phyloP scores from a whole-genome alignment of 2,797 vertebrate genomes.

The Pseudopleuronectes americanus region DNA sequence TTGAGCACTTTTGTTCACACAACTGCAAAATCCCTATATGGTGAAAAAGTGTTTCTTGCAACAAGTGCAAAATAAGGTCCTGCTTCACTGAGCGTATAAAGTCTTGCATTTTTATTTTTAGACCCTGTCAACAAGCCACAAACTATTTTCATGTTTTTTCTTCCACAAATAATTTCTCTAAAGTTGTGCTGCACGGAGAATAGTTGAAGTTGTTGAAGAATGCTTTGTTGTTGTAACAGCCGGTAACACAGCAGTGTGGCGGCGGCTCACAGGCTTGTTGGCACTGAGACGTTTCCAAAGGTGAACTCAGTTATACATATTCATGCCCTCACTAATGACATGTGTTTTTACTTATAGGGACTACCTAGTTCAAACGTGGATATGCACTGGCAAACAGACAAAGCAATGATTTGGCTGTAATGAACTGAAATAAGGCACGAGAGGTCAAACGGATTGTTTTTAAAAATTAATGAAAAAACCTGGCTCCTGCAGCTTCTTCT shows the following conservation, averaged over 20 bases:
- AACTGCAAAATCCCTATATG: slow-evolving; percentile 3
- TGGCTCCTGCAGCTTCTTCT: slow-evolving; percentile 16
- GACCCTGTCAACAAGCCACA: slow-evolving; percentile 36
- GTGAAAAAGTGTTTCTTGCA: slow-evolving; percentile 17
- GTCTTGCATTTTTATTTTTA: slow-evolving; percentile 39
- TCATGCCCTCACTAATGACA: slow-evolving; percentile 67
- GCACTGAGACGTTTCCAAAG: slow-evolving; percentile 62
- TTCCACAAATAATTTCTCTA: slow-evolving; percentile 59
- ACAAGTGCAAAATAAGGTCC: slow-evolving; percentile 26
- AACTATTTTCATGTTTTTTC: slow-evolving; percentile 57
- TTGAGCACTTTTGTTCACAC: slow-evolving; percentile 12
- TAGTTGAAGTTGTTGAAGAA: slow-evolving; percentile 40
- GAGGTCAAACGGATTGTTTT: slow-evolving; percentile 45
- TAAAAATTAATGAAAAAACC: slow-evolving; percentile 15
- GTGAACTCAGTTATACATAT: slow-evolving; percentile 61
- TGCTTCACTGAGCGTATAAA: slow-evolving; percentile 44
- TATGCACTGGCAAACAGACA: slow-evolving; percentile 24
- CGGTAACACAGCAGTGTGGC: slow-evolving; percentile 48
- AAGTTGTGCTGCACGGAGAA: slow-evolving; percentile 43
- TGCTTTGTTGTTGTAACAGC: slow-evolving; percentile 48
- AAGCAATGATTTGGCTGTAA: slow-evolving; percentile 44
- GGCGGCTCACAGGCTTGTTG: slow-evolving; percentile 56
- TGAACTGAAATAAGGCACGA: slow-evolving; percentile 37
- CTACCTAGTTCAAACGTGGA: slow-evolving; percentile 39
- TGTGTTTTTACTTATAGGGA: slow-evolving; percentile 55